Percentiles rank a stretch among this genome's conserved stretches.
phyloP scores from a whole-genome alignment of 2,113 vertebrate species.

The Pungitius pungitius region DNA sequence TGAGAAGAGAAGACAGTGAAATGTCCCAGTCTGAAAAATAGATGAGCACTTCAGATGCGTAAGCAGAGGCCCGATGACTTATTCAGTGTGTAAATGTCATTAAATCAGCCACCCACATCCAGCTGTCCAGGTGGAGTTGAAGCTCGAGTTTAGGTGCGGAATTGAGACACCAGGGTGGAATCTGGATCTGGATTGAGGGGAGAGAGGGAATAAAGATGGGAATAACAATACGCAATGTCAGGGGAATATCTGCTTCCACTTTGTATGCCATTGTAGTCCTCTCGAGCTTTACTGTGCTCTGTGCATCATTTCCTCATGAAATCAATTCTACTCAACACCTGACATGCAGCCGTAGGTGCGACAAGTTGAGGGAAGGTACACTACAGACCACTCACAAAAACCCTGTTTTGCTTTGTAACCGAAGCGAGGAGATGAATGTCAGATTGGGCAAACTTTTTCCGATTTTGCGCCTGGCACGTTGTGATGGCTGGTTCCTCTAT shows the following conservation, averaged over 20 bases:
- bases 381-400: slow-evolving; percentile 20
- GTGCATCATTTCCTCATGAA: slow-evolving; percentile 50
- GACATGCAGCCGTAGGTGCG: slow-evolving; percentile 45
- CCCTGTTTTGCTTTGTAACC: slow-evolving; percentile 23
- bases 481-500: background rate
- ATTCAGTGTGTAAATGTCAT: slow-evolving; percentile 76
- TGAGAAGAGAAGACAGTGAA: slow-evolving; percentile 52
- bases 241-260: slow-evolving; percentile 61
- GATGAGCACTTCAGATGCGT: slow-evolving; percentile 73
- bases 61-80: slow-evolving; percentile 70
- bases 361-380: slow-evolving; percentile 24
- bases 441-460: background rate
- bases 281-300: slow-evolving; percentile 16
- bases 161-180: slow-evolving; percentile 34
- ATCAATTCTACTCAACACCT: slow-evolving; percentile 56
- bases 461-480: background rate
- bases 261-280: slow-evolving; percentile 39
- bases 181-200: slow-evolving; percentile 40
- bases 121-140: slow-evolving; percentile 48
- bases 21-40: slow-evolving; percentile 75
- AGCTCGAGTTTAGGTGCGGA: slow-evolving; percentile 11
- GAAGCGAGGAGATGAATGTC: slow-evolving; percentile 41
- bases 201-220: slow-evolving; percentile 30
- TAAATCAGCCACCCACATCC: slow-evolving; percentile 62
- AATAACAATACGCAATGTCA: slow-evolving; percentile 56